These are phyloP conservation scores for Pterostichus niger DNA, from an alignment of 2,888 invertebrate genomes.

Conservation along the genomic window DNA sequence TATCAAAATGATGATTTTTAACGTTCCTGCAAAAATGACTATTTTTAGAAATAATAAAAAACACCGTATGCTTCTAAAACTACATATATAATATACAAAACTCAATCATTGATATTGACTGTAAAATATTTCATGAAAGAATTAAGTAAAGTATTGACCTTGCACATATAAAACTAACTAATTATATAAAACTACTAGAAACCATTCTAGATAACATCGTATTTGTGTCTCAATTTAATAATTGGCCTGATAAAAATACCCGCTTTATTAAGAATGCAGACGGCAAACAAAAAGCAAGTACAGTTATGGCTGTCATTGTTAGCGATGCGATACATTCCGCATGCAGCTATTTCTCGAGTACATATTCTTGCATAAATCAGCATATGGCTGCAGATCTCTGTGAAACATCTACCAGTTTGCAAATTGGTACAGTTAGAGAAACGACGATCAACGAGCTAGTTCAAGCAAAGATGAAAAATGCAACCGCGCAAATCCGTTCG, in stretches of 20 bases:
- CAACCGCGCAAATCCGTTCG: constrained; percentile 53
- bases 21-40: too few relatives aligned
- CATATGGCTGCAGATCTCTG: constrained; percentile 16
- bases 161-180: too few relatives aligned
- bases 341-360: constrained; percentile 35
- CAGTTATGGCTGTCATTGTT: constrained; percentile 34
- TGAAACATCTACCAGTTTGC: constrained; percentile 39
- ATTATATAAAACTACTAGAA: too few relatives aligned
- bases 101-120: too few relatives aligned
- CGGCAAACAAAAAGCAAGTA: constrained; percentile 6
- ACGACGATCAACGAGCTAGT: constrained; percentile 43
- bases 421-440: constrained; percentile 51
- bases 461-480: constrained; percentile 36
- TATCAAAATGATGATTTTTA: too few relatives aligned
- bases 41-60: too few relatives aligned
- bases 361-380: constrained; percentile 48
- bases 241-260: constrained; percentile 10
- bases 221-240: background rate
- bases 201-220: too few relatives aligned
- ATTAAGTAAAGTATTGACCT: too few relatives aligned
- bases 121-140: too few relatives aligned
- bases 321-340: constrained; percentile 6
- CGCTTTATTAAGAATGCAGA: background rate
- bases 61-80: too few relatives aligned
- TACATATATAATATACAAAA: too few relatives aligned